Conservation (phyloP, 2,113 vertebrate species). For the Dipodomys ordii region DNA sequence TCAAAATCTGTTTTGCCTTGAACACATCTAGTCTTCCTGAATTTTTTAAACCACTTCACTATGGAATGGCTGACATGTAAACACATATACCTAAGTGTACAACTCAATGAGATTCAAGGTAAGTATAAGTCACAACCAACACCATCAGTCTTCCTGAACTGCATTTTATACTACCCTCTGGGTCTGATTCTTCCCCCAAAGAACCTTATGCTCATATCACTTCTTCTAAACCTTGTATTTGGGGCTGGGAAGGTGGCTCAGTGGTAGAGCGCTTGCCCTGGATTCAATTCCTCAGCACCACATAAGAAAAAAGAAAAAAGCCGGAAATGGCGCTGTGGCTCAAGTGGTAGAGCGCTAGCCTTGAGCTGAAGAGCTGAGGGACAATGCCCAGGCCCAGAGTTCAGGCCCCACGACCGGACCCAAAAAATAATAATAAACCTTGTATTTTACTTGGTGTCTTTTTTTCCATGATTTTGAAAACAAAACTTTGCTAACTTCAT, state of each 20-base stretch:
- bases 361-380: too few species aligned
- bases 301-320: too few species aligned
- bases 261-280: too few species aligned
- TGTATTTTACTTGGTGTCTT: neutral
- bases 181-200: neutral
- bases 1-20: constrained; percentile 1
- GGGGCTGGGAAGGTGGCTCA: too few species aligned
- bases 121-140: neutral
- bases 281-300: too few species aligned
- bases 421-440: neutral
- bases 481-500: constrained; percentile 3
- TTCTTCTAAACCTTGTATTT: constrained; percentile 30
- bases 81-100: neutral
- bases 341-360: too few species aligned
- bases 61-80: neutral
- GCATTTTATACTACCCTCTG: neutral
- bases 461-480: constrained; percentile 40
- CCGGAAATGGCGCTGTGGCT: too few species aligned
- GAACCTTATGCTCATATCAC: neutral
- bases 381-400: too few species aligned
- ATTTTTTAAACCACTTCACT: neutral
- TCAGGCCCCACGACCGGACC: too few species aligned
- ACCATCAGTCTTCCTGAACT: neutral
- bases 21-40: constrained; percentile 5
- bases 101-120: neutral